Base-by-base conservation (phyloP, 2,113 vertebrate genomes). In the Calcarius ornatus region DNA sequence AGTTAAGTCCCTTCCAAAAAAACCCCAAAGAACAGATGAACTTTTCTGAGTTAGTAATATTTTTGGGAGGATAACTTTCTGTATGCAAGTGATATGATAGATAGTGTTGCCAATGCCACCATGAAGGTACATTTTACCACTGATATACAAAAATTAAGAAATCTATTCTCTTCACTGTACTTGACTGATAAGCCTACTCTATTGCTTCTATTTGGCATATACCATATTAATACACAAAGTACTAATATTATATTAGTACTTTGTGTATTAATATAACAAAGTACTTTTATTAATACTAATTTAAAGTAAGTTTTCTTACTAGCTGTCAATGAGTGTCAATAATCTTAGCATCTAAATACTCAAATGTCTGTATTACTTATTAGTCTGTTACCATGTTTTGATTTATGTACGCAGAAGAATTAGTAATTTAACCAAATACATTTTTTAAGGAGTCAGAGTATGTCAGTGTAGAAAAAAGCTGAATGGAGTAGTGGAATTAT, bases 51-150 rank as follows among this genome's bases (percentile, higher is more conserved):
- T 78, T 37, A 18, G 22, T 43, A 61, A 20, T 31, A 40, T 45
- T 68, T 79, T 53, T 79, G 2, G 6, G 17, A 33, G 12, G 7
- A 6, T 37, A 59, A 13, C 8, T 81, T 76, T 56, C 25, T 82
- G 14, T 63, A 48, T 47, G 9, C 10, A 19, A 8, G 6, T 48
- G 3, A 0, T 14, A 5, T n/a, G 7, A 8, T 19, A 25, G 4
- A 19, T n/a, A n/a, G 3, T 37, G 24, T 25, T 85, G 51, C 11
- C 7, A 3, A 3, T 71, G 38, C 25, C 45, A 48, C 8, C 9
- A 20, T 17, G 28, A 84, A 56, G 31, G 25, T 66, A 9, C 9
- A 5, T 75, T 71, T 88, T 63, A 35, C 7, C 11, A 23, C 2
- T 37, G 31, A 35, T 51, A 5, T 19, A 33, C 21, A 42, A 83